Evolutionary conservation across 53 echinoderm and acorn worm genomes (phyloP).

Genomic region (Astropecten irregularis): DNA sequence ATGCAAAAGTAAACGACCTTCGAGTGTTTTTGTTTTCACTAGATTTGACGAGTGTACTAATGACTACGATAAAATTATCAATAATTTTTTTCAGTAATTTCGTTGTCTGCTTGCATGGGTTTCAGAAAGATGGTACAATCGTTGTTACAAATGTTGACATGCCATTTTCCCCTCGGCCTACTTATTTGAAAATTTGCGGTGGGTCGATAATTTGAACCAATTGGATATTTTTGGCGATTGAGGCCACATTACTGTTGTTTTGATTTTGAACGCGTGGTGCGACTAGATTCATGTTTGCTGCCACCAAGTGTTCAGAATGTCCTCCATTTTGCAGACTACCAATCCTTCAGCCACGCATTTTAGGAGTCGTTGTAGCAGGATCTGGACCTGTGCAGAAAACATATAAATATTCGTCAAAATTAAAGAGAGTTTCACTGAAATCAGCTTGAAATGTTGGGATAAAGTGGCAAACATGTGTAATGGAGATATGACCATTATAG

Average conservation of each 20-base stretch:
- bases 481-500: neutral
- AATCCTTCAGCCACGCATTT: neutral
- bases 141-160: too few species aligned
- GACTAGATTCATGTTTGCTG: neutral
- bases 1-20: neutral
- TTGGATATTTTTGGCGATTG: too few species aligned
- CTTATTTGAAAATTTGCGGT: too few species aligned
- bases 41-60: neutral
- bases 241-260: too few species aligned
- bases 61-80: neutral
- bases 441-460: too few species aligned
- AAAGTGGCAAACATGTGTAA: neutral
- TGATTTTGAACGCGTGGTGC: too few species aligned
- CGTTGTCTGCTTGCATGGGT: too few species aligned
- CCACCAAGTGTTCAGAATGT: neutral
- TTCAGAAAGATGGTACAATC: too few species aligned
- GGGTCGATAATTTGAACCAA: too few species aligned
- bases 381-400: neutral
- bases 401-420: neutral
- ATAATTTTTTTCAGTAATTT: too few species aligned
- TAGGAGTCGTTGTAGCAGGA: neutral
- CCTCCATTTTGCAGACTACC: neutral
- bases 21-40: neutral
- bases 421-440: neutral
- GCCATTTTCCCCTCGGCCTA: too few species aligned